Conservation (phyloP, 2,797 vertebrate genomes). For the Acanthurus leucopareius region DNA sequence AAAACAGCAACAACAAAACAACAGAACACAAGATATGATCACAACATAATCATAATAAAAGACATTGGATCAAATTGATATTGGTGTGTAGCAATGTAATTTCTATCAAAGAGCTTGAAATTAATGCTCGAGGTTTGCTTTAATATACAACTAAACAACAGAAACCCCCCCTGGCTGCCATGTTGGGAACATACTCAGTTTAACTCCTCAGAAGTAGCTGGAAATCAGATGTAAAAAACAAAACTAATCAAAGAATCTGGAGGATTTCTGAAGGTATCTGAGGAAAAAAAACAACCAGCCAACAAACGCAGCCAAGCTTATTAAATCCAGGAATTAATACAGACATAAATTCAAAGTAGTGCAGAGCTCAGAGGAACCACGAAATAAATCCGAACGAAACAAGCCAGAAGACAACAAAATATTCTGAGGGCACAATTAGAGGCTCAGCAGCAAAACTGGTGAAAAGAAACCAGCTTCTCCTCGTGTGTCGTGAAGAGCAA, state of each 20-base stretch:
- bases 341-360: not conserved
- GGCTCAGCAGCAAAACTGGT: slow-evolving; percentile 1
- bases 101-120: no score
- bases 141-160: no score
- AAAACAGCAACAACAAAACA: no score
- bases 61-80: no score
- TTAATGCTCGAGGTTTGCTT: no score
- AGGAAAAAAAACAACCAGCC: not conserved
- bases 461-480: not conserved
- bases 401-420: slow-evolving; percentile 12
- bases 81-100: no score
- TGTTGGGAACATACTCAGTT: no score
- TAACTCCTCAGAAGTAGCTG: no score
- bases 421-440: slow-evolving; percentile 46
- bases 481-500: not conserved
- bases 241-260: not conserved
- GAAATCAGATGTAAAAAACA: no score
- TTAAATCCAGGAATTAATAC: slow-evolving; percentile 31
- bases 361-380: not conserved
- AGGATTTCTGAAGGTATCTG: slow-evolving; percentile 7
- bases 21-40: no score
- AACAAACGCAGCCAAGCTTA: slow-evolving; percentile 3
- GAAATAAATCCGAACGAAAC: slow-evolving; percentile 27
- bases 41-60: no score
- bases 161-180: no score